phyloP scores from a whole-genome alignment of 2,113 vertebrate species.

The Parus major region DNA sequence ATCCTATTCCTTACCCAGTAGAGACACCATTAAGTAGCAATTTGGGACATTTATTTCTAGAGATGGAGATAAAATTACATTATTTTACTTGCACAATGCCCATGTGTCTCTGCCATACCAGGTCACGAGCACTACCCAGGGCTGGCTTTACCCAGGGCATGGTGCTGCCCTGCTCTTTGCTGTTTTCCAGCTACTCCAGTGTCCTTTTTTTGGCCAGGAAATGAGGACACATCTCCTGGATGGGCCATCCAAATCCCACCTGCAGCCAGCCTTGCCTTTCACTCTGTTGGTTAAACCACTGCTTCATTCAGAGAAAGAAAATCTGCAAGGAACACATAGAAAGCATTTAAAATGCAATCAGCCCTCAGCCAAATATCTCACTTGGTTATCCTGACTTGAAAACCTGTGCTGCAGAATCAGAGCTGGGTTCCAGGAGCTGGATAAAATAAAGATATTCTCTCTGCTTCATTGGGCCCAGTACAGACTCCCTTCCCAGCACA shows the following conservation, averaged over 20 bases:
- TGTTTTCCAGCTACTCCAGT: not conserved
- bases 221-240: not conserved
- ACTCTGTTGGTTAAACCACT: not conserved
- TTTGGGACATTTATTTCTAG: not conserved
- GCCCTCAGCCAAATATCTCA: not conserved
- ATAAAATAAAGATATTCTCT: not conserved
- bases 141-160: not conserved
- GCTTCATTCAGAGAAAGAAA: not conserved
- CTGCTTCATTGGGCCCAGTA: not conserved
- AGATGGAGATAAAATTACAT: not conserved
- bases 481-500: not conserved
- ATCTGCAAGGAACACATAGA: not conserved
- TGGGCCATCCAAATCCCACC: not conserved
- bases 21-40: not conserved
- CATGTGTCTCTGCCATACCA: not conserved
- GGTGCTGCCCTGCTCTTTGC: not conserved
- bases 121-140: rapidly evolving
- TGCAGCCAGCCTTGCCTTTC: not conserved
- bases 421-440: not conserved
- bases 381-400: not conserved
- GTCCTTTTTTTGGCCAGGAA: not conserved
- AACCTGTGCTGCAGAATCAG: not conserved
- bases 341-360: not conserved
- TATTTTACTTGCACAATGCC: not conserved
- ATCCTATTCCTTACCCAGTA: not conserved